Evolutionary conservation across 2,888 invertebrate genomes (phyloP).

Genomic region (Corbicula japonica): DNA sequence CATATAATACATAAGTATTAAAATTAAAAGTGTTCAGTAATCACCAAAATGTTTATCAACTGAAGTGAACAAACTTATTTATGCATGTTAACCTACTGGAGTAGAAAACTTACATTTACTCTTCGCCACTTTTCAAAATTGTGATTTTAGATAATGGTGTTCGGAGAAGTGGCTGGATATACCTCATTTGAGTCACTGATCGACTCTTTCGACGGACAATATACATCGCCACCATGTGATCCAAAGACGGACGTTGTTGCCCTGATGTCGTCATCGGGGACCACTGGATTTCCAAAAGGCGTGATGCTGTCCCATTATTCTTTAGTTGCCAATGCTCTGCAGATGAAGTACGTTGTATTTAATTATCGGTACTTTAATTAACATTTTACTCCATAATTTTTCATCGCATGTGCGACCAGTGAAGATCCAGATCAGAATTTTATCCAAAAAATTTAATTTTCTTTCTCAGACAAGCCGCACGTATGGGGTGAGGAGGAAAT

Average conservation of each 20-base stretch:
- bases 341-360: slow-evolving; percentile 12
- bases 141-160: slow-evolving; percentile 57
- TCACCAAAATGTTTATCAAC: neutral
- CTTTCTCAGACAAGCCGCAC: no score
- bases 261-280: slow-evolving; percentile 91
- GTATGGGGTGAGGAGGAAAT: no score
- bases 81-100: neutral
- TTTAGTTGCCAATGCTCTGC: slow-evolving; percentile 22
- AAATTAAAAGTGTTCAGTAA: neutral
- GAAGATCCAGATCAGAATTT: no score
- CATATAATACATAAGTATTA: neutral
- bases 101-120: neutral
- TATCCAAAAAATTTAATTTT: no score
- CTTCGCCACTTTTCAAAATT: no score
- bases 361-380: no score
- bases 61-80: neutral
- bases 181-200: slow-evolving; percentile 43
- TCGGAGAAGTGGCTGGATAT: slow-evolving; percentile 54
- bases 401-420: no score
- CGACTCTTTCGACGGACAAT: slow-evolving; percentile 4
- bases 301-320: slow-evolving; percentile 90
- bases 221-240: slow-evolving; percentile 32
- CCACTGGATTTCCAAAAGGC: slow-evolving; percentile 93
- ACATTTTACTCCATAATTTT: no score
- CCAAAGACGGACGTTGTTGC: slow-evolving; percentile 41